phyloP scores from a whole-genome alignment of 2,113 vertebrate species.

The Tupaia chinensis region DNA sequence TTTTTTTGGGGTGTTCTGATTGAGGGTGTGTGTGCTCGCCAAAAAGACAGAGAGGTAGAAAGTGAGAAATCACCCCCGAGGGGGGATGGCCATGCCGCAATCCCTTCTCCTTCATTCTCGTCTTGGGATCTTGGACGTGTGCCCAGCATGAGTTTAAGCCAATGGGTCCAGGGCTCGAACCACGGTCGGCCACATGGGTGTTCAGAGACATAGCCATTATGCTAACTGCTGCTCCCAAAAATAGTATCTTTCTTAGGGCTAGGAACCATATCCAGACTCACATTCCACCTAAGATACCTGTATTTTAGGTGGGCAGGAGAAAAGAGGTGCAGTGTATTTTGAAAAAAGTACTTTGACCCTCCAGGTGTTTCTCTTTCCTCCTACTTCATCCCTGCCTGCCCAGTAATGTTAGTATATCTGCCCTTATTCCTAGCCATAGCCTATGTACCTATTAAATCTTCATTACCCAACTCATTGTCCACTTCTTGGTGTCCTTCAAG shows the following conservation, averaged over 20 bases:
- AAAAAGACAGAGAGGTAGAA: too few relatives aligned
- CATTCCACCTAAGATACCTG: background rate
- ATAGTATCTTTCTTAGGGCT: background rate
- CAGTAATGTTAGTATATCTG: background rate
- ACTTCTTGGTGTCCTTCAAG: background rate
- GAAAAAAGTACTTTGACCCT: background rate
- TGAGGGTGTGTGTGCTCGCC: too few relatives aligned
- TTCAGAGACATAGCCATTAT: too few relatives aligned
- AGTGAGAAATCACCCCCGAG: too few relatives aligned
- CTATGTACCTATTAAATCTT: background rate
- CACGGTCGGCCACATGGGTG: too few relatives aligned
- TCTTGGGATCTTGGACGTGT: too few relatives aligned
- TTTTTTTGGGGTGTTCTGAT: too few relatives aligned
- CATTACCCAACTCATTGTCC: background rate
- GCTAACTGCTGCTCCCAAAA: too few relatives aligned
- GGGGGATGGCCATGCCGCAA: too few relatives aligned
- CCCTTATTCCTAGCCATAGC: background rate
- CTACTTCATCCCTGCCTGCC: background rate
- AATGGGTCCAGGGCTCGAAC: too few relatives aligned
- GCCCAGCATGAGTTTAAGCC: too few relatives aligned
- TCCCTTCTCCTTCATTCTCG: too few relatives aligned
- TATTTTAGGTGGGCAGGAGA: background rate
- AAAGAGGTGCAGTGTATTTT: background rate
- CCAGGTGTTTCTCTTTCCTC: background rate
- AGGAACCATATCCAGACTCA: background rate